Conservation (phyloP, 1,140 invertebrate genomes). For the Eulimnadia texana region DNA sequence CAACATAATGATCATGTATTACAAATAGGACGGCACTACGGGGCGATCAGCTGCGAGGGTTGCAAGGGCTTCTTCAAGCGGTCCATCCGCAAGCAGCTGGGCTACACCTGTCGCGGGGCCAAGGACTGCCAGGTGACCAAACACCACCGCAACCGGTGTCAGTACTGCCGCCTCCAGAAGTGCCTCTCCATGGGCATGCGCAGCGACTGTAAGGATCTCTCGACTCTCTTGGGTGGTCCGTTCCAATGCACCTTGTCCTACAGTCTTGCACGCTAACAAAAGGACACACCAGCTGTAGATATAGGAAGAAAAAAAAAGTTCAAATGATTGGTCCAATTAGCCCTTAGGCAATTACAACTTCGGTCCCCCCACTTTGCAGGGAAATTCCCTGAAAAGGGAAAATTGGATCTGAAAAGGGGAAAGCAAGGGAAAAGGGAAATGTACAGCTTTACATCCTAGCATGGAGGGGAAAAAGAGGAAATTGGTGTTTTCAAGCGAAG, state of each 20-base stretch:
- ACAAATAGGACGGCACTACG: slow-evolving; percentile 66
- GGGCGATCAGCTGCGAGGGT: slow-evolving; percentile 83
- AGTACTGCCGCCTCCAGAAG: slow-evolving; percentile 94
- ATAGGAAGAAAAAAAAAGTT: no score
- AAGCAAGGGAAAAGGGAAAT: no score
- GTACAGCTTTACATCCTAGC: no score
- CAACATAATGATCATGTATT: neutral
- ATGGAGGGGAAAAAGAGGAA: no score
- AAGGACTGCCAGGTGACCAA: slow-evolving; percentile 96
- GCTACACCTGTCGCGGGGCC: slow-evolving; percentile 84
- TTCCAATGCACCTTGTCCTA: neutral
- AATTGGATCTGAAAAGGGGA: no score
- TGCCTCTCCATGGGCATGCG: slow-evolving; percentile 93
- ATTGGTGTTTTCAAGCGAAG: no score
- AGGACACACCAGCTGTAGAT: no score
- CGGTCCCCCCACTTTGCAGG: no score
- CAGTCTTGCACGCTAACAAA: no score
- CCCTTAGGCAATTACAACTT: no score
- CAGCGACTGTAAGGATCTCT: slow-evolving; percentile 80
- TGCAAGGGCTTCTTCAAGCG: slow-evolving; percentile 88
- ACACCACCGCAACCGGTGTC: slow-evolving; percentile 89
- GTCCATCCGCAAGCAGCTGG: slow-evolving; percentile 84
- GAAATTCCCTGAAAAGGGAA: no score
- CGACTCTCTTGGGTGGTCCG: slow-evolving; percentile 5
- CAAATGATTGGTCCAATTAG: no score